Evolutionary conservation across 2,888 invertebrate genomes (phyloP), one percentile per base, ranked within the genome.

Genomic region (Folsomia candida): DNA sequence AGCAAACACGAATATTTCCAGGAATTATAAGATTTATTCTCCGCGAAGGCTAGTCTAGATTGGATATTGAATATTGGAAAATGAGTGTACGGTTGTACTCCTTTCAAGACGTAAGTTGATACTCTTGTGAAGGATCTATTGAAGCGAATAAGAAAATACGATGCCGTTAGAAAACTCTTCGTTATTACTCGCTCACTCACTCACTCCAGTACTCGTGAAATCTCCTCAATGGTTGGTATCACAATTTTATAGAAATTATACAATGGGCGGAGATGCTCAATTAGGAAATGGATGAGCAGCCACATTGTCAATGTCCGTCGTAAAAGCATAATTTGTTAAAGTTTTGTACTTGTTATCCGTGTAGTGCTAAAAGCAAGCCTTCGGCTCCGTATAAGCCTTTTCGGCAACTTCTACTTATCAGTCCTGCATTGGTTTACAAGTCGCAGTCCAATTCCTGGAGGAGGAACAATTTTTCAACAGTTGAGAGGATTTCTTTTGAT

Each of bases 211-310:
- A 51, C n/a, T 57, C 57, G 22, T 22, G 57, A 24, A 57, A 6
- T 18, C 57, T 57, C 57, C 11, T 14, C 54, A 62, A 14, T 14
- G n/a, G 37, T 9, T n/a, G 24, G 62, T 29, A 62, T 20, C 14
- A 51, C n/a, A n/a, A 11, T n/a, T n/a, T 37, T 37, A 37, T 14
- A 37, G 4, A 14, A 37, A 37, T 37, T 4, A 14, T 37, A 37
- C 37, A 9, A 14, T 37, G 37, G 54, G 51, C 61, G 61, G 66
- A 67, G 66, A 64, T 47, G 62, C n/a, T 59, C 64, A 57, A 70
- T 70, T 67, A 73, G 69, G 57, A 68, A 68, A 67, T 58, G 73
- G 73, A 66, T 68, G 71, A 73, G 66, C 66, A 73, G 62, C 64
- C 75, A 69, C 68, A 70, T 75, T 75, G 71, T 73, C 11, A 28